phyloP scores from a whole-genome alignment of 2,113 vertebrate species.

The Phaethornis superciliosus region DNA sequence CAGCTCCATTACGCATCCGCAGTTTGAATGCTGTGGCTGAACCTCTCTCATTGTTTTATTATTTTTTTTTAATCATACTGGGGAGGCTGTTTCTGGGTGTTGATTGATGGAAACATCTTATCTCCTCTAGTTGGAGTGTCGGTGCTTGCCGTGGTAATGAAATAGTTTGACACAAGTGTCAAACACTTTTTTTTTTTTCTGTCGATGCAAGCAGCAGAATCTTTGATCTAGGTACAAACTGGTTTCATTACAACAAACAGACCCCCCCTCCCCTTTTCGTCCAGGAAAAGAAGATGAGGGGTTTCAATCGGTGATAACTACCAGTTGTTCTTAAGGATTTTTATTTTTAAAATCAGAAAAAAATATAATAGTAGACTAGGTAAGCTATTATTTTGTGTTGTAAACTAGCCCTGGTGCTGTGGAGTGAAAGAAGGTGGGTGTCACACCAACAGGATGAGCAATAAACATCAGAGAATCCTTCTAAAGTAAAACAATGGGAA shows the following conservation, averaged over 20 bases:
- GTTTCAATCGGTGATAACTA: neutral
- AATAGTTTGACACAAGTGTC: slow-evolving; percentile 57
- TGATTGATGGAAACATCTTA: slow-evolving; percentile 58
- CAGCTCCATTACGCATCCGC: neutral
- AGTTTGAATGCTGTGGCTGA: neutral
- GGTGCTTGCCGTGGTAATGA: slow-evolving; percentile 32
- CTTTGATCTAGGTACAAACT: slow-evolving; percentile 62
- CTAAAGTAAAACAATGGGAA: neutral
- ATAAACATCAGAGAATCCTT: neutral
- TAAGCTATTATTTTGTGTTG: neutral
- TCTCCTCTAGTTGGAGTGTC: slow-evolving; percentile 51
- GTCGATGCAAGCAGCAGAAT: neutral
- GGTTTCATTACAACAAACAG: slow-evolving; percentile 37
- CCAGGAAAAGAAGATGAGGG: neutral
- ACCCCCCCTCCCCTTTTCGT: slow-evolving; percentile 36
- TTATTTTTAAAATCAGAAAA: neutral
- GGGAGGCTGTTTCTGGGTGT: slow-evolving; percentile 35
- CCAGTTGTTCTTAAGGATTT: slow-evolving; percentile 1
- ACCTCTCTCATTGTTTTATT: slow-evolving; percentile 2
- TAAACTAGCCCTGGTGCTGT: neutral
- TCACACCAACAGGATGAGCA: neutral
- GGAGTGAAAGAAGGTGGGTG: neutral
- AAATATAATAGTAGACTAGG: neutral
- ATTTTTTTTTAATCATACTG: slow-evolving; percentile 10
- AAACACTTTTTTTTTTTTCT: neutral